These are phyloP conservation scores for Pseudobourletiella spinata DNA, from an alignment of 1,140 invertebrate species.

Conservation along the genomic window DNA sequence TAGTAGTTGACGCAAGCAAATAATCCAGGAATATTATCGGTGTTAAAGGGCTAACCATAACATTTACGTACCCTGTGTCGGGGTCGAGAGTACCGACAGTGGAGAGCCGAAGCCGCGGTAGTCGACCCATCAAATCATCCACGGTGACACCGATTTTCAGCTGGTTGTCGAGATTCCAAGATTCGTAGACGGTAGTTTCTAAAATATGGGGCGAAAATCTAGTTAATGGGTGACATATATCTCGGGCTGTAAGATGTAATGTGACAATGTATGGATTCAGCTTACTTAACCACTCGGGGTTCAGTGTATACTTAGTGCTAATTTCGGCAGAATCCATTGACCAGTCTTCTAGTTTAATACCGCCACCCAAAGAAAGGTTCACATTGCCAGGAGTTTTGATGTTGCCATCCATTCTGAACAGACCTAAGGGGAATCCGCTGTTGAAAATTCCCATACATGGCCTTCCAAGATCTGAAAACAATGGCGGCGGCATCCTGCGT, in stretches of 20 bases:
- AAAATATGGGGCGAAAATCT: too few relatives aligned
- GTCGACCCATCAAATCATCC: not conserved
- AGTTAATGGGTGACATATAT: too few relatives aligned
- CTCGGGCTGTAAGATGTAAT: too few relatives aligned
- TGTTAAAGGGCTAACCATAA: too few relatives aligned
- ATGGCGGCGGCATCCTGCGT: not conserved
- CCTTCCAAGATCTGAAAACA: not conserved
- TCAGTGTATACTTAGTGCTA: not conserved
- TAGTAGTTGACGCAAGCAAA: too few relatives aligned
- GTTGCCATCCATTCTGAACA: not conserved
- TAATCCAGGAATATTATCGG: too few relatives aligned
- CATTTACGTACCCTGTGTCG: not conserved
- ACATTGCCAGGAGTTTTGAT: conserved; percentile 2
- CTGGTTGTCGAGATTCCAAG: not conserved
- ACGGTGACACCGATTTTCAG: not conserved
- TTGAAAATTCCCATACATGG: not conserved
- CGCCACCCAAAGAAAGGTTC: not conserved
- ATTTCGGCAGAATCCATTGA: not conserved
- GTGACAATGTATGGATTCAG: too few relatives aligned
- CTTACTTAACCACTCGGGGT: not conserved
- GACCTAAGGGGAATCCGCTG: not conserved
- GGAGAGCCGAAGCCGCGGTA: not conserved
- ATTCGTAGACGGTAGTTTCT: not conserved
- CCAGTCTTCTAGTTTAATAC: not conserved
- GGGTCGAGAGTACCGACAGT: not conserved